Base-by-base conservation (phyloP, 2,888 invertebrate genomes). In the Norana najaformis region DNA sequence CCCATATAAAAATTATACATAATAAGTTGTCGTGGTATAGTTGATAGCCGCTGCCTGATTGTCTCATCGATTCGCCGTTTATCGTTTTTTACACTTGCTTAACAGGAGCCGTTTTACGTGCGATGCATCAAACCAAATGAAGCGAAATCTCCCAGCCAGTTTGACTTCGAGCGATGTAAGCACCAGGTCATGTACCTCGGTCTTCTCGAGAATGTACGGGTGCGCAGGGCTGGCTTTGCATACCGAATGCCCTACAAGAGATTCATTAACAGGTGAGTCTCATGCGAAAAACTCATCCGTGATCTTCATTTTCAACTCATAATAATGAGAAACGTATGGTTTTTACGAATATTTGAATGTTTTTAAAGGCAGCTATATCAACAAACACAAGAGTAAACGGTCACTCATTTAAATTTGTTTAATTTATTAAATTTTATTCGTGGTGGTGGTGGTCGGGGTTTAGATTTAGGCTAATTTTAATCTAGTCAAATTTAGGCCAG, bases 121-220 rank as follows among this genome's bases (percentile, higher is more conserved):
- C 96, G 99, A 91, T 99, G 99, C 95, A 97, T 99, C 94, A 99
- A 99, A 94, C 99, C 99, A 39, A 99, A 99, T 95, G 98, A 98
- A 93, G 96, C 97, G 90, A 99, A 99, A 95, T 97, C 97, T 69
- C 96, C 98, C 0, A 96, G 96, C 83, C 96, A 96, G 85, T 98
- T 99, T 95, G 98, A 99, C 94, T 96, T 97, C n/a, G 97, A 97
- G 94, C 96, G 98, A 82, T 95, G 96, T 6, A 93, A 94, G 89
- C 96, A 96, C 93, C 96, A 96, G 93, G 95, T 96, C 36, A 94
- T 94, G 91, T 99, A 99, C 95, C 96, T 99, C 88, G 98, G 99
- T 0, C 96, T 99, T 39, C 96, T 99, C 90, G 99, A 99, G 96
- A 99, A 99, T 95, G 98, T 99, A 88, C 96, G 98, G 91, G 99